Base-by-base conservation (phyloP, 2,113 vertebrate genomes). In the Plestiodon gilberti region DNA sequence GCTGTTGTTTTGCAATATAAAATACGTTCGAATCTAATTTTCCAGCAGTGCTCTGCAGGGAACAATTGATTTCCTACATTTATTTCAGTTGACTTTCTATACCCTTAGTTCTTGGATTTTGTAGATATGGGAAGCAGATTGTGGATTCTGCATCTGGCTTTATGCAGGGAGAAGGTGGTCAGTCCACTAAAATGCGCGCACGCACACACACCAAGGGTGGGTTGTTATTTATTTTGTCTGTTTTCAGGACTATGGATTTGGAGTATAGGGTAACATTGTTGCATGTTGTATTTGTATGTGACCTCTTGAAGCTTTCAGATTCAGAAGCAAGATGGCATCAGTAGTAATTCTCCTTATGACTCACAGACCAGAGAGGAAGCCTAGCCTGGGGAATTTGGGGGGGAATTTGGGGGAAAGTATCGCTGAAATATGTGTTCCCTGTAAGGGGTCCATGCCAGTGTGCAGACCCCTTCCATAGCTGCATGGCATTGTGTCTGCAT, bases 1-100 rank as follows among this genome's bases (percentile, higher is more conserved):
- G 77, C 20, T 86, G 55, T 10, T 57, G 11, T 57, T 57, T 17
- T 57, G 61, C 52, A 85, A 65, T 85, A 52, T 76, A 90, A 90
- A 89, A 33, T 30, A 89, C 64, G 84, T 77, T 89, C 83, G 89
- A 89, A 91, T 17, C 11, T 33, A 3, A 33, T 91, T 95, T 91
- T 38, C 5, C 43, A 93, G 71, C 67, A 59, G 17, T 88, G 25
- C 40, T 82, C 33, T 64, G 2, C 87, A 82, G 69, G 33, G 85
- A 92, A 94, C 88, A 75, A 62, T 40, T 86, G 20, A n/a, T 6
- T 88, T 78, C 89, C 85, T 38, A 81, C 30, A 65, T 43, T 40
- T 65, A 30, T 65, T 43, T 14, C 40, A 2, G 28, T 81, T 64
- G 61, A 65, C 20, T 23, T 65, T 57, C 11, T 20, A 35, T 61